Evolutionary conservation across 2,113 vertebrate genomes (phyloP).

Genomic region (Sceloporus tristichus): DNA sequence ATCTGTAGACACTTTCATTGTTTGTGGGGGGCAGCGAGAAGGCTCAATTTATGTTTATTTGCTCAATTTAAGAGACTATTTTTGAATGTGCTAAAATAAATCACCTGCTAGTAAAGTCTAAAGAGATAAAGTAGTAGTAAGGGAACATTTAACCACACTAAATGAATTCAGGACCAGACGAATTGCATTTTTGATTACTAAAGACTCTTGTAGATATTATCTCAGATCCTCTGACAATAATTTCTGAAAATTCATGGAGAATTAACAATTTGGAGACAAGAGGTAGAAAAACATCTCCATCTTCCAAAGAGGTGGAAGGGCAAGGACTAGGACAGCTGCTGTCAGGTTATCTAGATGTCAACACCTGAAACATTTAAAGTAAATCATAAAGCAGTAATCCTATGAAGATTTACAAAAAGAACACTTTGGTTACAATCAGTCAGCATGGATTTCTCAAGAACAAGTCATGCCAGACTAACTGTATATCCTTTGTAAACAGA

Average conservation of each 20-base stretch:
- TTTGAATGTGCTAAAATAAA: background rate
- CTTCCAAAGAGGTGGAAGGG: background rate
- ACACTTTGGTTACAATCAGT: background rate
- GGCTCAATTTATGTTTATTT: background rate
- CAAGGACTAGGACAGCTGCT: background rate
- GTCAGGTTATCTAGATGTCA: background rate
- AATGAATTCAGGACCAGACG: no score
- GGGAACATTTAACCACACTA: no score
- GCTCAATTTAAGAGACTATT: background rate
- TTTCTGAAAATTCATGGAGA: background rate
- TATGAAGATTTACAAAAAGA: background rate
- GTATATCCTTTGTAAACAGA: background rate
- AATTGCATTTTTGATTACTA: no score
- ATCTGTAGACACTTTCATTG: background rate
- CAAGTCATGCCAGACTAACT: background rate
- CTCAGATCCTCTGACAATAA: no score
- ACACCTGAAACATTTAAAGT: background rate
- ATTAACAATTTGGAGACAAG: background rate
- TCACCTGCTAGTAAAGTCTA: background rate
- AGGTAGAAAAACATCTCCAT: background rate
- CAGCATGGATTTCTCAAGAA: background rate
- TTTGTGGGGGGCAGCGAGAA: background rate
- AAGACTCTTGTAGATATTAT: no score
- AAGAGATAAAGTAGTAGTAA: no score
- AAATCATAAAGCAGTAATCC: background rate